Evolutionary conservation across 1,140 invertebrate genomes (phyloP).

Genomic region (Nixonia krombeini): DNA sequence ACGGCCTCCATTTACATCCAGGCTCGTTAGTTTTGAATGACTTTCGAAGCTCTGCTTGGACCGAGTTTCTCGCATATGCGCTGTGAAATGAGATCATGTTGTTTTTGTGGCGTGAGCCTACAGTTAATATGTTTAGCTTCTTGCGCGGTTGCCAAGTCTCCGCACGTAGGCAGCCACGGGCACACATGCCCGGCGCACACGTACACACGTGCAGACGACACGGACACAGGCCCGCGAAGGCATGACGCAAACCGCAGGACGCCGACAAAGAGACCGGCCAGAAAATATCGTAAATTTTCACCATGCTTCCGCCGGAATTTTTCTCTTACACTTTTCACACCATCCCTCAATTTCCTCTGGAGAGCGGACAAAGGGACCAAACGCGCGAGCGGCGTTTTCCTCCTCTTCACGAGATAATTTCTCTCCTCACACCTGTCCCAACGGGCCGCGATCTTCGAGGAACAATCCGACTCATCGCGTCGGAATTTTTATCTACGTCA

Average conservation of each 20-base stretch:
- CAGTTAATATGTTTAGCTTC: slow-evolving; percentile 71
- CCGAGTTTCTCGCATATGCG: slow-evolving; percentile 58
- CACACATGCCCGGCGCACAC: slow-evolving; percentile 18
- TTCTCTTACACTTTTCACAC: too few species aligned
- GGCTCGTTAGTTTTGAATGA: slow-evolving; percentile 44
- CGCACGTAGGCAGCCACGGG: slow-evolving; percentile 50
- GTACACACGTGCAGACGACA: slow-evolving; percentile 32
- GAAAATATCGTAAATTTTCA: slow-evolving; percentile 64
- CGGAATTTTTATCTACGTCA: slow-evolving; percentile 52
- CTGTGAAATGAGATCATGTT: slow-evolving; percentile 70
- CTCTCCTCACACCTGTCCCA: neutral
- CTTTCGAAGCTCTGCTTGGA: slow-evolving; percentile 41
- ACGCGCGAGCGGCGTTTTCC: neutral
- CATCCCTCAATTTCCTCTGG: neutral
- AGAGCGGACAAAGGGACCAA: slow-evolving; percentile 3
- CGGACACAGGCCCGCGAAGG: too few species aligned
- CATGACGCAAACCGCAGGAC: slow-evolving; percentile 58
- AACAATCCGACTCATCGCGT: slow-evolving; percentile 51
- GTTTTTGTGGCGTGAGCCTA: slow-evolving; percentile 71
- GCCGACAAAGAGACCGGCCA: slow-evolving; percentile 38
- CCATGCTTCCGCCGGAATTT: slow-evolving; percentile 51
- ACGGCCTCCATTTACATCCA: slow-evolving; percentile 9
- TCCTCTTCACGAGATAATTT: neutral
- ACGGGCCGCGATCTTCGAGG: neutral
- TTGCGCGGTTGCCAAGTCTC: slow-evolving; percentile 65